Evolutionary conservation across 2,797 vertebrate species (phyloP).

Genomic region (Antennarius maculatus): DNA sequence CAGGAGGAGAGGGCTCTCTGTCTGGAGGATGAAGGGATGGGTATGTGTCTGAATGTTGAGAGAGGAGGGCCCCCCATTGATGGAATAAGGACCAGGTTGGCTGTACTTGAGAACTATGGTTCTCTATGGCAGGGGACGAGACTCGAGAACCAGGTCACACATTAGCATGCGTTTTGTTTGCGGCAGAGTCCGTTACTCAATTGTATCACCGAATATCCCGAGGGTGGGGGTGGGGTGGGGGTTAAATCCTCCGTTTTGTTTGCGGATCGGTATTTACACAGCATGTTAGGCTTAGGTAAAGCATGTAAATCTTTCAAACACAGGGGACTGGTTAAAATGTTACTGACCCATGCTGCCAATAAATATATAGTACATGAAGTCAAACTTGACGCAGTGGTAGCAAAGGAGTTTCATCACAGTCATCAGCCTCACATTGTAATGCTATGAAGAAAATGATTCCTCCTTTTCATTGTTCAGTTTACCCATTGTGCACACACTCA

Average conservation of each 20-base stretch:
- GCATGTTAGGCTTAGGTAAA: slow-evolving; percentile 56
- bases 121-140: slow-evolving; percentile 73
- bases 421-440: no score
- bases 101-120: slow-evolving; percentile 73
- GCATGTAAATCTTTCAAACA: slow-evolving; percentile 59
- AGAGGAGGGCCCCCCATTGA: slow-evolving; percentile 79
- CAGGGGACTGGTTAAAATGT: slow-evolving; percentile 24
- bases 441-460: no score
- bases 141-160: slow-evolving; percentile 71
- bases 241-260: slow-evolving; percentile 55
- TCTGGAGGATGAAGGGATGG: slow-evolving; percentile 73
- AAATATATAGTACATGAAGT: neutral
- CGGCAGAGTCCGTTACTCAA: slow-evolving; percentile 58
- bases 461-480: no score
- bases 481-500: no score
- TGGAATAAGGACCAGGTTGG: slow-evolving; percentile 77
- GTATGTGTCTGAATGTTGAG: slow-evolving; percentile 71
- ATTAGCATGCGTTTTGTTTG: slow-evolving; percentile 83
- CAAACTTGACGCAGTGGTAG: neutral
- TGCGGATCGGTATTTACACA: slow-evolving; percentile 62
- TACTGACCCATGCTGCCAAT: neutral
- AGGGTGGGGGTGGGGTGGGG: slow-evolving; percentile 37
- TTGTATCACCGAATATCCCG: slow-evolving; percentile 57
- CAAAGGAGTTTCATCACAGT: no score
- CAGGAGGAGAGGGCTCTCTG: slow-evolving; percentile 61